A percentile compares a stretch with the other conserved stretches of the same genome.
Evolutionary conservation across 2,888 invertebrate genomes (phyloP).

Genomic region (Heteromyza rotundicornis): DNA sequence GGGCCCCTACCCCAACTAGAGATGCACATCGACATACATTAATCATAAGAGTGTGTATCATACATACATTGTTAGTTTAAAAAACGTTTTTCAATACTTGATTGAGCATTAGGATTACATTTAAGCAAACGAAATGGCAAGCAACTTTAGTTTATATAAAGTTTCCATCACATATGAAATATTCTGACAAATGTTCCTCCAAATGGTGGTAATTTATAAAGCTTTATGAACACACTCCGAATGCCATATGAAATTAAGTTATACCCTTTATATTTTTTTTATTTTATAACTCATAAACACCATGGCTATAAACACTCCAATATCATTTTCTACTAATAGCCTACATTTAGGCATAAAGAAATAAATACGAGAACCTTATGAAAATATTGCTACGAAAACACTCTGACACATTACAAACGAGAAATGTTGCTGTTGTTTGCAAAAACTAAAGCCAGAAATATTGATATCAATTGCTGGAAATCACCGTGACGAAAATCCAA

Average conservation of each 20-base stretch:
- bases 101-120: too few species aligned
- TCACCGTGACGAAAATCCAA: conserved; percentile 54
- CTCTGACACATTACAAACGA: conserved; percentile 40
- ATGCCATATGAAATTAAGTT: not conserved
- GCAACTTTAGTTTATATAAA: too few species aligned
- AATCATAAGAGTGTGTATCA: too few species aligned
- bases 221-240: conserved; percentile 25
- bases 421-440: conserved; percentile 23
- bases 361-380: not conserved
- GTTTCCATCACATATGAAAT: not conserved
- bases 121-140: too few species aligned
- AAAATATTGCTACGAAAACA: conserved; percentile 1
- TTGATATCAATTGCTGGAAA: conserved; percentile 33
- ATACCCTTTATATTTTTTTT: too few species aligned
- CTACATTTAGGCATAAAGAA: not conserved
- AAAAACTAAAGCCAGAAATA: conserved; percentile 25
- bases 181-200: not conserved
- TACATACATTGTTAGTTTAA: not conserved
- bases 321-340: conserved; percentile 40
- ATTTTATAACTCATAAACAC: not conserved
- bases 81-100: not conserved
- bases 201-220: conserved; percentile 46
- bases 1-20: conserved; percentile 11
- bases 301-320: conserved; percentile 37
- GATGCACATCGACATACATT: conserved; percentile 8